A percentile compares a stretch with the other conserved stretches of the same genome.
Evolutionary conservation across 2,797 vertebrate species (phyloP).

Genomic region (Enteromius mattozi): DNA sequence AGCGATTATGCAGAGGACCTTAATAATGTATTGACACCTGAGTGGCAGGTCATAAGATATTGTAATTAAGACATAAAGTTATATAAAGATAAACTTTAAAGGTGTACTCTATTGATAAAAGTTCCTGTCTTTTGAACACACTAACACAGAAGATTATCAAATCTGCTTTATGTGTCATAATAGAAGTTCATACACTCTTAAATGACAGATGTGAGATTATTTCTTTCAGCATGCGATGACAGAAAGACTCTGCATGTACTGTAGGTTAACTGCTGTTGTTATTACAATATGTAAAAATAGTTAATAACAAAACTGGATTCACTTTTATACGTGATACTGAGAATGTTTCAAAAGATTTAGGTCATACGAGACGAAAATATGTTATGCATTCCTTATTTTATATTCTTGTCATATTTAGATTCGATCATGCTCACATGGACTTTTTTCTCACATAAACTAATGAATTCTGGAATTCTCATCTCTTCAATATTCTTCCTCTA

Average conservation of each 20-base stretch:
- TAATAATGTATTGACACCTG: neutral
- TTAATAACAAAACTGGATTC: neutral
- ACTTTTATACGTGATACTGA: neutral
- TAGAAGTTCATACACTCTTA: neutral
- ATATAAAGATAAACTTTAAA: conserved; percentile 6
- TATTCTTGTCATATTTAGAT: neutral
- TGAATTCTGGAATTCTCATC: neutral
- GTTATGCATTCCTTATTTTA: neutral
- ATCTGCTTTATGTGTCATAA: conserved; percentile 4
- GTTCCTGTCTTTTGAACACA: neutral
- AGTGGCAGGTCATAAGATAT: neutral
- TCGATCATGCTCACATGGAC: neutral
- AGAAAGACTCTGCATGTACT: neutral
- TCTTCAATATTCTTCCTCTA: conserved; percentile 17
- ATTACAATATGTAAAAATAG: neutral
- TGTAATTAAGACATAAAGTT: conserved; percentile 1
- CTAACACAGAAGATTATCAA: neutral
- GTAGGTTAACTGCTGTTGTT: conserved; percentile 1
- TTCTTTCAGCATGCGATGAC: neutral
- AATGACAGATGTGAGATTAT: neutral
- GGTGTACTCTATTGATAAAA: neutral
- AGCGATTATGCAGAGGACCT: neutral
- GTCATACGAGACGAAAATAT: neutral
- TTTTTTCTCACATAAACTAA: neutral
- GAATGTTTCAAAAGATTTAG: neutral